phyloP scores from a whole-genome alignment of 2,113 vertebrate species.

The Corydoras maculifer region DNA sequence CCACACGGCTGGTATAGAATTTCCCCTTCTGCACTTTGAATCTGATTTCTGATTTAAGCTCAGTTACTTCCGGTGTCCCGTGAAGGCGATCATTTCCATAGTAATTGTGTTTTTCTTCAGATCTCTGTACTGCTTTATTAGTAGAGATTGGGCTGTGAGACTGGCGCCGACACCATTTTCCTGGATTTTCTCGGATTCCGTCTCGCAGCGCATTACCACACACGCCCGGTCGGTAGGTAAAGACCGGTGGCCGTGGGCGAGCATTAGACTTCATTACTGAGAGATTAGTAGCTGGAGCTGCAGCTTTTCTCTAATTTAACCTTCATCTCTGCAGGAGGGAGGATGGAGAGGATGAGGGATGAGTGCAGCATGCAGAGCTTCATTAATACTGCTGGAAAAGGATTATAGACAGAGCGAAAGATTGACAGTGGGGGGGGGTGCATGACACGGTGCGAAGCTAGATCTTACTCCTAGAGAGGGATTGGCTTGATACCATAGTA shows the following conservation, averaged over 20 bases:
- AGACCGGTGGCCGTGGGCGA: constrained; percentile 7
- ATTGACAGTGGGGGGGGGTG: not conserved
- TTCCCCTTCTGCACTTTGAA: not conserved
- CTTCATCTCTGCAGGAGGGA: not conserved
- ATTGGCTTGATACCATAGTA: too few relatives aligned
- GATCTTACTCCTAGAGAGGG: not conserved
- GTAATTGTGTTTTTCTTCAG: too few relatives aligned
- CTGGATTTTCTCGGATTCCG: too few relatives aligned
- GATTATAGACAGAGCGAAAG: constrained; percentile 16
- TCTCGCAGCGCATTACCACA: too few relatives aligned
- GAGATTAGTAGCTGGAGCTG: constrained; percentile 8
- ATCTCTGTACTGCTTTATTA: too few relatives aligned
- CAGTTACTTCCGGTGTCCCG: too few relatives aligned
- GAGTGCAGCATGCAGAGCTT: not conserved
- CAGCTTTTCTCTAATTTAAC: constrained; percentile 25
- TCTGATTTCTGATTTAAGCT: too few relatives aligned
- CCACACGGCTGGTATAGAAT: not conserved
- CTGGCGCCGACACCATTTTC: too few relatives aligned
- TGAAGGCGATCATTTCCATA: too few relatives aligned
- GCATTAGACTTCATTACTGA: constrained; percentile 26
- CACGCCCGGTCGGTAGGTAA: too few relatives aligned
- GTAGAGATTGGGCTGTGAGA: too few relatives aligned
- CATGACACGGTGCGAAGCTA: not conserved
- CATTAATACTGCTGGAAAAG: constrained; percentile 14
- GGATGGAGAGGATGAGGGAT: not conserved